Evolutionary conservation across 2,797 vertebrate species (phyloP).

Genomic region (Brotula barbata): DNA sequence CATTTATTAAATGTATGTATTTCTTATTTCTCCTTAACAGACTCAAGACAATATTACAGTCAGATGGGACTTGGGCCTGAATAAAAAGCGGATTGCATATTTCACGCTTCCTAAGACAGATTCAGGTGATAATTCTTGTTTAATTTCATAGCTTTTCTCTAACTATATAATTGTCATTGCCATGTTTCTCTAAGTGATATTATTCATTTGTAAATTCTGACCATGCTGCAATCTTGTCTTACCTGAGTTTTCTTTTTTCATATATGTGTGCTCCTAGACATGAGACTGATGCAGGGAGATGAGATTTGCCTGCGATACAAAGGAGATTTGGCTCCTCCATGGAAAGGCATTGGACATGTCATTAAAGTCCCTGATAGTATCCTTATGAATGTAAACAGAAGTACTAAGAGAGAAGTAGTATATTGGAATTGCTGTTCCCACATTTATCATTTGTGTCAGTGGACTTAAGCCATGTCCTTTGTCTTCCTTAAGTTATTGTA

Average conservation of each 20-base stretch:
- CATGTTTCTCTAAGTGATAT: constrained; percentile 4
- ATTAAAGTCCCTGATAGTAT: constrained; percentile 99
- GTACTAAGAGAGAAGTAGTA: not conserved
- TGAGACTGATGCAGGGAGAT: constrained; percentile 96
- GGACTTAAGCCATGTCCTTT: not conserved
- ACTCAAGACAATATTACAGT: constrained; percentile 98
- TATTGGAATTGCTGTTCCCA: too few species aligned
- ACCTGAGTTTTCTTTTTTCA: not conserved
- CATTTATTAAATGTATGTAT: not conserved
- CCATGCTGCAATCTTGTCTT: not conserved
- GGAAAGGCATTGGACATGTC: constrained; percentile 96
- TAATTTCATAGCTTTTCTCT: constrained; percentile 51
- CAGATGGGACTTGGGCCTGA: constrained; percentile 95
- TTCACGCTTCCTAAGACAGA: constrained; percentile 97
- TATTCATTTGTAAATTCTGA: constrained; percentile 1
- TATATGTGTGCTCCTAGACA: constrained; percentile 77
- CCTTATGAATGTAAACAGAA: constrained; percentile 64
- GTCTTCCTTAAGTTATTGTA: constrained; percentile 57
- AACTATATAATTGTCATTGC: constrained; percentile 12
- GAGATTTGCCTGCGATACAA: constrained; percentile 97
- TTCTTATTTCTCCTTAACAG: constrained; percentile 62
- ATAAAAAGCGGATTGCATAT: constrained; percentile 98
- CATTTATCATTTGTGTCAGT: too few species aligned
- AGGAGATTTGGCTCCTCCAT: constrained; percentile 90
- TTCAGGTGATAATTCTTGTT: constrained; percentile 82